phyloP scores from a whole-genome alignment of 2,797 vertebrate species.

The Bothrops alternatus region DNA sequence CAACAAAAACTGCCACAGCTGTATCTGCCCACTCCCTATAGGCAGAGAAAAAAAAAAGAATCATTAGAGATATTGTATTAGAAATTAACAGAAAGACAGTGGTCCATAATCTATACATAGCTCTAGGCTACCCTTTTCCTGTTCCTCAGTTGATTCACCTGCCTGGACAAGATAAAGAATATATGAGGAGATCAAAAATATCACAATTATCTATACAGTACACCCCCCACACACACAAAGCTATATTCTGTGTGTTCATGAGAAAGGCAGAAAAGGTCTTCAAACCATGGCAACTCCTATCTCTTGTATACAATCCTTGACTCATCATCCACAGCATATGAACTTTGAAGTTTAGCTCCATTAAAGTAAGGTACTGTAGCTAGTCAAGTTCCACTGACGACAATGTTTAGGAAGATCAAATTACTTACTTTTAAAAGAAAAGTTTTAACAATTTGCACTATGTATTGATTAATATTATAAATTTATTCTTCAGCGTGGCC shows the following conservation, averaged over 20 bases:
- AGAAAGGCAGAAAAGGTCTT: background rate
- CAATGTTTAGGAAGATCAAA: background rate
- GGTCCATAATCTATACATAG: background rate
- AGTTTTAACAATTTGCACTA: background rate
- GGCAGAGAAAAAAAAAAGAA: constrained; percentile 18
- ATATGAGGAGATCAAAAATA: background rate
- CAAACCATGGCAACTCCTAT: background rate
- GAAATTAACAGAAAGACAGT: constrained; percentile 7
- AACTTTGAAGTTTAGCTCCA: background rate
- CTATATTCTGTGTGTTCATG: background rate
- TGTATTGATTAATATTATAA: background rate
- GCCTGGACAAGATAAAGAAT: background rate
- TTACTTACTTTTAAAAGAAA: background rate
- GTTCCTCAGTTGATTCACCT: background rate
- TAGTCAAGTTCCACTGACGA: background rate
- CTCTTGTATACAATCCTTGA: background rate
- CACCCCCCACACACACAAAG: background rate
- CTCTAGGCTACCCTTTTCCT: background rate
- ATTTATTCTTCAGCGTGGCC: background rate
- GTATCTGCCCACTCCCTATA: constrained; percentile 84
- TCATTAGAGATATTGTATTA: background rate
- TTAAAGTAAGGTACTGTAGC: background rate
- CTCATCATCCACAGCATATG: background rate
- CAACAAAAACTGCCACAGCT: constrained; percentile 86
- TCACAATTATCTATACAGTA: background rate